A percentile compares a stretch with the other conserved stretches of the same genome.
phyloP scores from a whole-genome alignment of 2,888 invertebrate genomes.

The Piscicola geometra region DNA sequence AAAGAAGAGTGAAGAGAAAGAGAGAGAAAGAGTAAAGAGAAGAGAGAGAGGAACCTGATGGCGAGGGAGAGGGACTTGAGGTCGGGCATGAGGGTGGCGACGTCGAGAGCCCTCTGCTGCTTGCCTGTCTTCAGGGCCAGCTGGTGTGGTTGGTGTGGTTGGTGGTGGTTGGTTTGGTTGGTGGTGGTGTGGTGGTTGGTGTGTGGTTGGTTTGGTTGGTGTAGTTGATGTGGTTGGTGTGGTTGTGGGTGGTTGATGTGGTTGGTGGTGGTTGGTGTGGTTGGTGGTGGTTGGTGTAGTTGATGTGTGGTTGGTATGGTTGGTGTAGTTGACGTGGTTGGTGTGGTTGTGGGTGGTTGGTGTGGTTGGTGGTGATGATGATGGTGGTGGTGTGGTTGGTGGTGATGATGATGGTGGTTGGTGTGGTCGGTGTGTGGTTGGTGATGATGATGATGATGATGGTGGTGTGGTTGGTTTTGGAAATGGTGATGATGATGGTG shows the following conservation, averaged over 20 bases:
- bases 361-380: neutral
- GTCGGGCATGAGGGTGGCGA: constrained; percentile 75
- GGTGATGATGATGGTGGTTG: constrained; percentile 1
- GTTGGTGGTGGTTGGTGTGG: neutral
- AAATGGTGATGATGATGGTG: too few relatives aligned
- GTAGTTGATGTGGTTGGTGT: neutral
- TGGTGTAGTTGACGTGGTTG: neutral
- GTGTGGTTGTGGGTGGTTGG: neutral
- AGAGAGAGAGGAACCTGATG: constrained; percentile 67
- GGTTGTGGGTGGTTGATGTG: neutral
- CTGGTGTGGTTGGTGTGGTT: constrained; percentile 60
- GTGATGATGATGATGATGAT: neutral
- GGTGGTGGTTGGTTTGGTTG: neutral
- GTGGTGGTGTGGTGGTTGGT: neutral
- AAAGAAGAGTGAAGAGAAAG: too few relatives aligned
- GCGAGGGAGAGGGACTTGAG: constrained; percentile 74
- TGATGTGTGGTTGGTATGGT: neutral
- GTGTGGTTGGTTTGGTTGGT: neutral
- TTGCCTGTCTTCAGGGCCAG: constrained; percentile 76
- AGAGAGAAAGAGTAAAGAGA: too few relatives aligned
- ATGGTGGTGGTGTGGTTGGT: neutral
- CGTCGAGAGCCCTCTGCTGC: constrained; percentile 79
- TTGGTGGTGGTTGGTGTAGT: neutral
- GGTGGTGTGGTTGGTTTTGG: neutral
- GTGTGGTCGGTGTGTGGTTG: neutral